These are phyloP conservation scores for Sarcophaga variegata DNA, from an alignment of 2,888 invertebrate species.

Conservation along the genomic window DNA sequence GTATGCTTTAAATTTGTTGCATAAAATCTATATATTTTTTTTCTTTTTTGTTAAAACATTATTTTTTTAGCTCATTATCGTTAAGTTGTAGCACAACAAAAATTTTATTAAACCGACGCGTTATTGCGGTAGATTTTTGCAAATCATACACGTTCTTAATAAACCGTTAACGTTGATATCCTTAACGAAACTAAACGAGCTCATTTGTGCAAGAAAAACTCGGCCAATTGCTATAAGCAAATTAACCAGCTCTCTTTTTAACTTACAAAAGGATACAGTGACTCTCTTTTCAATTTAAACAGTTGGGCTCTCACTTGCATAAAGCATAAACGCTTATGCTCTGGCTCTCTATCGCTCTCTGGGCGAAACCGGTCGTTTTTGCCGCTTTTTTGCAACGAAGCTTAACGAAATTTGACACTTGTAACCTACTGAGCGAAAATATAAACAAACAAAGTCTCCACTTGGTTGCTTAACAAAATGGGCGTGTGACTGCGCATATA, in stretches of 20 bases:
- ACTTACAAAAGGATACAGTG: not conserved
- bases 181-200: conserved; percentile 74
- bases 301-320: conserved; percentile 13
- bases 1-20: conserved; percentile 7
- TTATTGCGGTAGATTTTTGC: conserved; percentile 47
- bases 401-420: conserved; percentile 67
- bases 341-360: conserved; percentile 22
- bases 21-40: conserved; percentile 18
- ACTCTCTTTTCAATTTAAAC: not conserved
- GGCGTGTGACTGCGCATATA: conserved; percentile 55
- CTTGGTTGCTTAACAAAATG: conserved; percentile 34
- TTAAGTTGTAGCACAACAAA: conserved; percentile 47
- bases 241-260: conserved; percentile 52
- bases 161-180: conserved; percentile 73
- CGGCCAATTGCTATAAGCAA: conserved; percentile 69
- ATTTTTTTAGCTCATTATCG: conserved; percentile 21
- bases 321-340: conserved; percentile 13
- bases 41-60: conserved; percentile 3
- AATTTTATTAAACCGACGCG: conserved; percentile 53
- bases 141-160: conserved; percentile 49
- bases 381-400: conserved; percentile 62
- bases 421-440: conserved; percentile 61
- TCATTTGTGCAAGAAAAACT: conserved; percentile 70
- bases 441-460: conserved; percentile 60
- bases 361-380: conserved; percentile 25